These are phyloP conservation scores for Platichthys flesus DNA, from an alignment of 2,113 vertebrate species.

Conservation along the genomic window DNA sequence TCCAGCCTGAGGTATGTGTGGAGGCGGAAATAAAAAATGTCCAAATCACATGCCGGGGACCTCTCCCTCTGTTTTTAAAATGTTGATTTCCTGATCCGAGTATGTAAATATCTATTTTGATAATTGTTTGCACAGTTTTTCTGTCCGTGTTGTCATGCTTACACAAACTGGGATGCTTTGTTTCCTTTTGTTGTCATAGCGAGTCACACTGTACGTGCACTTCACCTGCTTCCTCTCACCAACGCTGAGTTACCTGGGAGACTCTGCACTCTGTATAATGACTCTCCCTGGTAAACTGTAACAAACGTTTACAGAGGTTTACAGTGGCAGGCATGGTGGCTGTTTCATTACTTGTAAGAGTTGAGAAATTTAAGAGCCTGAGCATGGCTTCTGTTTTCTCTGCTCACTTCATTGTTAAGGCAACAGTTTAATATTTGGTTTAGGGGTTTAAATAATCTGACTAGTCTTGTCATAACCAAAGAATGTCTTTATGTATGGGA, in stretches of 20 bases:
- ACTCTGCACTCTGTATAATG: constrained; percentile 22
- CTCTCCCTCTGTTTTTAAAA: no score
- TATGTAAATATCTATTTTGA: background rate
- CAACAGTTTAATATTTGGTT: background rate
- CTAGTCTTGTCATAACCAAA: no score
- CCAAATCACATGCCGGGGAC: no score
- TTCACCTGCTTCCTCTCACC: constrained; percentile 9
- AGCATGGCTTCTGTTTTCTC: background rate
- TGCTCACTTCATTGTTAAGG: background rate
- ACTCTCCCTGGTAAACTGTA: constrained; percentile 38
- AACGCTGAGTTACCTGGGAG: constrained; percentile 43
- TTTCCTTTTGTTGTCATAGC: constrained; percentile 35
- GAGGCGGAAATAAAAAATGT: no score
- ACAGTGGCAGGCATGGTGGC: background rate
- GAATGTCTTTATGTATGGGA: no score
- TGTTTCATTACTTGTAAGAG: background rate
- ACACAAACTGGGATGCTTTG: constrained; percentile 4
- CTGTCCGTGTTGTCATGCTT: background rate
- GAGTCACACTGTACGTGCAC: constrained; percentile 13
- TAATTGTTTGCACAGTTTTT: background rate
- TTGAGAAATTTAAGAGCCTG: background rate
- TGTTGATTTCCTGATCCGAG: background rate
- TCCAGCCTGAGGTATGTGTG: constrained; percentile 80
- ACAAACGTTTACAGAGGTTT: constrained; percentile 8
- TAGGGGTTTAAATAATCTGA: no score